Base-by-base conservation (phyloP, 2,113 vertebrate species). In the Heterocephalus glaber region DNA sequence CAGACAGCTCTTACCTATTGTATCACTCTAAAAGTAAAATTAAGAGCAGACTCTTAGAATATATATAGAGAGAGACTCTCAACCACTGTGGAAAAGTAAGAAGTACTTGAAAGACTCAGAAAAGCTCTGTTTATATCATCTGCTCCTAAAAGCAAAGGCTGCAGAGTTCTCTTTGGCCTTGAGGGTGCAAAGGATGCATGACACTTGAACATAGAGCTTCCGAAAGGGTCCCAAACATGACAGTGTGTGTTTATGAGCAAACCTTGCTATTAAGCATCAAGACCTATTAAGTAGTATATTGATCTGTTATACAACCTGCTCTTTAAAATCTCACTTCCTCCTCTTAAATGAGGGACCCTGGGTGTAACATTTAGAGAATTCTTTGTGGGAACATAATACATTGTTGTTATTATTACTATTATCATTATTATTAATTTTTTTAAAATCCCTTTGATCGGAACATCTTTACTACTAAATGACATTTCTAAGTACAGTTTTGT, bases 1-100 rank as follows among this genome's bases (percentile, higher is more conserved):
- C 49, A 60, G 83, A 98, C 97, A 97, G 86, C 95, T 95, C 81
- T 0, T 97, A 95, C 97, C 97, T 97, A 92, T 96, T 97, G 96
- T 92, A 91, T 96, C 97, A 93, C 95, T 97, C 93, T 0, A 68
- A 96, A 97, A 97, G 96, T 90, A 93, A 96, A 96, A 97, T 96
- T 96, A 93, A 97, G 97, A 97, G 82, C 95, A 97, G 81, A 61
- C 68, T 24, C 47, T 79, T 86, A 33, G 47, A 49, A 41, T 60
- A 60, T 65, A 22, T n/a, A n/a, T n/a, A n/a, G n/a, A n/a, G n/a
- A n/a, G n/a, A n/a, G 54, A 80, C 44, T 61, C 65, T 65, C 28
- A 49, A 44, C 20, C 81, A 35, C 56, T 85, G 30, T n/a, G 14
- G 94, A 9, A 11, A 85, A 79, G n/a, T 54, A 14, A 35, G 41